A percentile compares a stretch with the other conserved stretches of the same genome.
Evolutionary conservation across 2,888 invertebrate genomes (phyloP).

Genomic region (Tipula unca): DNA sequence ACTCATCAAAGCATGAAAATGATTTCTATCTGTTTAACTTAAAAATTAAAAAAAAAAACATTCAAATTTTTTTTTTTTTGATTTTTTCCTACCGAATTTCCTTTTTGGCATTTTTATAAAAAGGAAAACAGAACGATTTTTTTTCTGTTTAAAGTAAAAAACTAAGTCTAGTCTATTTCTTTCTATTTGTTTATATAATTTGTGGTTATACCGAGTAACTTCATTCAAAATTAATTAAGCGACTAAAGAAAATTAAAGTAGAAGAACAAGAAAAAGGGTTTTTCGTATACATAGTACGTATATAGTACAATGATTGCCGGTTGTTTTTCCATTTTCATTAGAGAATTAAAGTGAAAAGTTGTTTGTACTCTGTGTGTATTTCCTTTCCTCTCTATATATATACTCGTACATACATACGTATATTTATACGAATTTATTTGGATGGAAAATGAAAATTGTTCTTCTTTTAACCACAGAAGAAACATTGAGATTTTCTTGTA

Average conservation of each 20-base stretch:
- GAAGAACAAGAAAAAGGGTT: constrained; percentile 14
- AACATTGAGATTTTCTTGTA: constrained; percentile 1
- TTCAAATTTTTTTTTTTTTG: neutral
- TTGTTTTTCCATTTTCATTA: constrained; percentile 8
- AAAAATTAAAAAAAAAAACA: neutral
- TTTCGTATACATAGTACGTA: neutral
- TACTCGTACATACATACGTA: too few species aligned
- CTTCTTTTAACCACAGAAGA: neutral
- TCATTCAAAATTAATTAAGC: constrained; percentile 14
- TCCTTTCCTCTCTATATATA: neutral
- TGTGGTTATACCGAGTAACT: constrained; percentile 14
- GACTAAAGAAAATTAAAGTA: constrained; percentile 14
- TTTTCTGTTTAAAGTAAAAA: neutral
- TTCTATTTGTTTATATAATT: constrained; percentile 14
- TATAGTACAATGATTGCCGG: neutral
- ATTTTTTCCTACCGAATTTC: neutral
- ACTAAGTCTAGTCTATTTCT: neutral
- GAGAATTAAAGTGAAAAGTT: neutral
- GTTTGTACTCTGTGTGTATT: neutral
- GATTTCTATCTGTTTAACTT: neutral
- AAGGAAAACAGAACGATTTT: neutral
- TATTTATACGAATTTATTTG: neutral
- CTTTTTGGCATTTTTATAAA: neutral
- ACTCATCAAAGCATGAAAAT: constrained; percentile 14
- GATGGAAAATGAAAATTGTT: neutral